phyloP scores from a whole-genome alignment of 2,113 vertebrate genomes.

The Lophius piscatorius region DNA sequence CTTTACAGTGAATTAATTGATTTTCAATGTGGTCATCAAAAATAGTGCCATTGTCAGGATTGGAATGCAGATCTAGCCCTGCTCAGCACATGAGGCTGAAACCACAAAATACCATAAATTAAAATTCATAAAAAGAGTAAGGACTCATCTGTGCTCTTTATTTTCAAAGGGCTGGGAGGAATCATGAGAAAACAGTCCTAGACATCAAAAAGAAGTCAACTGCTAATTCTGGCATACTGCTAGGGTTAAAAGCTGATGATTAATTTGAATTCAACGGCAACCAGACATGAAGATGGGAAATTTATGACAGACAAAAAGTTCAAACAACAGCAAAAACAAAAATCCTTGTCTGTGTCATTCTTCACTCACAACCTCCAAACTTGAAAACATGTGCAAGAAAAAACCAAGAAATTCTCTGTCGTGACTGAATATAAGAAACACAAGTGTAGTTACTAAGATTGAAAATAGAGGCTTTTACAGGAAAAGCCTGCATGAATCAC shows the following conservation, averaged over 20 bases:
- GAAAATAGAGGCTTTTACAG: slow-evolving; percentile 71
- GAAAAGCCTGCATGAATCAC: slow-evolving; percentile 73
- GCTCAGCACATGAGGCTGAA: slow-evolving; percentile 65
- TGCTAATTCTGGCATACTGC: slow-evolving; percentile 72
- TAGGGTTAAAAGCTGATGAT: slow-evolving; percentile 64
- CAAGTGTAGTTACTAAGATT: slow-evolving; percentile 42
- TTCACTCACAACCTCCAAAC: slow-evolving; percentile 62
- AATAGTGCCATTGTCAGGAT: slow-evolving; percentile 39
- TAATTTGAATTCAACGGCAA: slow-evolving; percentile 70
- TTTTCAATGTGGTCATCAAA: slow-evolving; percentile 7
- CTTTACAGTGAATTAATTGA: slow-evolving; percentile 17
- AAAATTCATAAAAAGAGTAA: slow-evolving; percentile 62
- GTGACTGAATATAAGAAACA: slow-evolving; percentile 54
- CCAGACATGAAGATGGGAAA: slow-evolving; percentile 66
- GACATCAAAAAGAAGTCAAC: slow-evolving; percentile 73
- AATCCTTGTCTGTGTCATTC: slow-evolving; percentile 71
- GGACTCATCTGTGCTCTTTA: slow-evolving; percentile 71
- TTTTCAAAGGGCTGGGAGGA: slow-evolving; percentile 73
- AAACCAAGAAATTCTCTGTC: slow-evolving; percentile 48
- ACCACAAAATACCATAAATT: slow-evolving; percentile 65
- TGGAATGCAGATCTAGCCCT: slow-evolving; percentile 55
- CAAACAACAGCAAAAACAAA: slow-evolving; percentile 68
- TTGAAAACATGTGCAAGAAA: slow-evolving; percentile 58
- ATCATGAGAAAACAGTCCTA: slow-evolving; percentile 48
- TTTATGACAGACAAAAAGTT: slow-evolving; percentile 74